Evolutionary conservation across 37 sponge, comb jelly and placozoan genomes (phyloP).

Genomic region (Dysidea cf. avara): DNA sequence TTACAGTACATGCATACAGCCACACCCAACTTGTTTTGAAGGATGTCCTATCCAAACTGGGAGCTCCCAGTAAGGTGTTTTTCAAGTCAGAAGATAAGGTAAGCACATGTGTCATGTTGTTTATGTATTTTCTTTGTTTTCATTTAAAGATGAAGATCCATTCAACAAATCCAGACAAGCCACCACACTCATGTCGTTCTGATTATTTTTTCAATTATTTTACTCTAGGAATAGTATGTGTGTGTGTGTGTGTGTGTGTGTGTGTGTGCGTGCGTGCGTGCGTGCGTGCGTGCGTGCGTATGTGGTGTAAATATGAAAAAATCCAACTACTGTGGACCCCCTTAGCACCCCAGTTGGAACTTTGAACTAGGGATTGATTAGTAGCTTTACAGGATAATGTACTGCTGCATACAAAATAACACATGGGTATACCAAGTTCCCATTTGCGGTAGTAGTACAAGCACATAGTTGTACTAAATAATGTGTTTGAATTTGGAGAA

Average conservation of each 20-base stretch:
- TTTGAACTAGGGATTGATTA: too few relatives aligned
- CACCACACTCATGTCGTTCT: constrained; percentile 49
- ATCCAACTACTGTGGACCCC: neutral
- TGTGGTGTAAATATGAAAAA: neutral
- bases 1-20: neutral
- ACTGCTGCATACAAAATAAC: too few relatives aligned
- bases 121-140: neutral
- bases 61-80: constrained; percentile 88
- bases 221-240: constrained; percentile 88
- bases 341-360: too few relatives aligned
- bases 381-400: too few relatives aligned
- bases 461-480: too few relatives aligned
- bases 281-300: constrained; percentile 6
- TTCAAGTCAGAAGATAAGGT: constrained; percentile 97
- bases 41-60: constrained; percentile 76
- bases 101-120: neutral
- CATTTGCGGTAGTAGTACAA: too few relatives aligned
- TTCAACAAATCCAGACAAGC: constrained; percentile 78
- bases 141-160: constrained; percentile 90
- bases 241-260: neutral
- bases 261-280: constrained; percentile 8
- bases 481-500: too few relatives aligned
- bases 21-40: constrained; percentile 18
- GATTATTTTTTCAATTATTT: constrained; percentile 99
- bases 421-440: too few relatives aligned